Evolutionary conservation across 2,113 vertebrate species (phyloP), one percentile per base, ranked within the genome.

Genomic region (Dasypus novemcinctus): DNA sequence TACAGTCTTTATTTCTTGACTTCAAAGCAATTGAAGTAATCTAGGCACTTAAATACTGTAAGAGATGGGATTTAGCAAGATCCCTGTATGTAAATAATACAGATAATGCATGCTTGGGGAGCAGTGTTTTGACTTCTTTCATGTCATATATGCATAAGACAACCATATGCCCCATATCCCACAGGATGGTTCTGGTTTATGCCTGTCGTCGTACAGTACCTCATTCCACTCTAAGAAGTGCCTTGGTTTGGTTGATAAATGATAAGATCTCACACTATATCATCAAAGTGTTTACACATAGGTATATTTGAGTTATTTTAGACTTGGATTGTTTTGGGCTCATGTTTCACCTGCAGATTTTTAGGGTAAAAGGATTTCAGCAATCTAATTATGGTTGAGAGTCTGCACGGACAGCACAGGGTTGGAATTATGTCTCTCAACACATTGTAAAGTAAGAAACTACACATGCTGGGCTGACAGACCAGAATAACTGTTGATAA

Each of bases 11-110:
- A 49, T 54, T 25, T 68, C 61, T 68, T 86, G 36, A 43, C 7
- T 91, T 92, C 49, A 98, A 80, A 87, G 27, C 9, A 83, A 20
- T 0, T 87, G 52, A 69, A 41, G 91, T 33, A 96, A 96, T 33
- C 68, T 93, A 87, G 36, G 46, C 94, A 90, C 72, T 91, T 95
- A 85, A 89, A 81, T 90, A 10, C 1, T 7, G 63, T 21, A 11
- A 43, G 76, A 74, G 4, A 23, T 46, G 18, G 33, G 15, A 87
- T 92, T 95, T 29, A 11, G 0, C 66, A n/a, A 36, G 13, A 7
- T 36, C 54, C 52, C 54, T 68, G 9, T 68, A 13, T 18, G 17
- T 68, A n/a, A 33, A 68, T 68, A 68, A 33, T 68, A n/a, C 14
- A 36, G 66, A 14, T 20, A 68, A 68, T 18, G 14, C 15, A 36